phyloP scores from a whole-genome alignment of 1,140 invertebrate species.

The Dreissena polymorpha region DNA sequence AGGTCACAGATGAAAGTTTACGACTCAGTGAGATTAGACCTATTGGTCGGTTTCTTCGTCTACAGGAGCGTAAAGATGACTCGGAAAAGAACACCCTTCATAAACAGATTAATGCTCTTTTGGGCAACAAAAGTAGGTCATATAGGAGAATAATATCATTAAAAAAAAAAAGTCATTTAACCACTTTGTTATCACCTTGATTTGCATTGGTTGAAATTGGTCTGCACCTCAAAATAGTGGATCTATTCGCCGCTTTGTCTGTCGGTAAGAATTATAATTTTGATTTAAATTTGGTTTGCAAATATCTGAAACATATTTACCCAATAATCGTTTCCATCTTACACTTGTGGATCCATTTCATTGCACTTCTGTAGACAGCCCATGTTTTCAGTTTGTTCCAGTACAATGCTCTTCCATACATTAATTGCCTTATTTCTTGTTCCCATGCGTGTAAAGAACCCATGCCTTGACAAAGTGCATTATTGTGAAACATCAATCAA shows the following conservation, averaged over 20 bases:
- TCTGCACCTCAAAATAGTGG: not conserved
- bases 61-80: constrained; percentile 32
- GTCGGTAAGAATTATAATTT: not conserved
- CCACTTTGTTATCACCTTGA: not conserved
- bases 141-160: too few species aligned
- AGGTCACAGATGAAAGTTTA: constrained; percentile 50
- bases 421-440: too few species aligned
- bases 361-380: too few species aligned
- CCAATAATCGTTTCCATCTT: too few species aligned
- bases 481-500: too few species aligned
- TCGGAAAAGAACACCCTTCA: constrained; percentile 33
- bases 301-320: too few species aligned
- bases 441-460: too few species aligned
- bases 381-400: too few species aligned
- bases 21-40: constrained; percentile 50
- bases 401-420: too few species aligned
- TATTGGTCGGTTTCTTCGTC: constrained; percentile 34
- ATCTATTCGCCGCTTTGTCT: not conserved
- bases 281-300: too few species aligned
- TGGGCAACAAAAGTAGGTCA: constrained; percentile 46
- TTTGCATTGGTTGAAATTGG: not conserved
- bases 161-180: not conserved
- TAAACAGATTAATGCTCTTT: constrained; percentile 33
- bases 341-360: too few species aligned
- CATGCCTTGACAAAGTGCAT: too few species aligned